phyloP scores from a whole-genome alignment of 2,113 vertebrate genomes.

The Thamnophis sirtalis region DNA sequence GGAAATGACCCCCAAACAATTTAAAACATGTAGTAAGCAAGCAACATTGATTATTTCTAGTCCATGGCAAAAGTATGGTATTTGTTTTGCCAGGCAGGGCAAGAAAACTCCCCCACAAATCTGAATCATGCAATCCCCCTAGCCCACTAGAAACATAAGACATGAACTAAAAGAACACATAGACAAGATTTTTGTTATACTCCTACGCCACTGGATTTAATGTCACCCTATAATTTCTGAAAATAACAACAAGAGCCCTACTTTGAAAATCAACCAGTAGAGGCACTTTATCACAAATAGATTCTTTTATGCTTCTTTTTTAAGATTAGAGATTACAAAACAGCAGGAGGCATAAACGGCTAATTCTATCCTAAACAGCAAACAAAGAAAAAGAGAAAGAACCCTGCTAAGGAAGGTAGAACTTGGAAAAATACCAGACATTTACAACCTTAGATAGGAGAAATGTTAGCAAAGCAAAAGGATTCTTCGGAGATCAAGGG shows the following conservation, averaged over 20 bases:
- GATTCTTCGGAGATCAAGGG: neutral
- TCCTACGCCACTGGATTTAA: neutral
- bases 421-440: slow-evolving; percentile 24
- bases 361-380: neutral
- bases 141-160: neutral
- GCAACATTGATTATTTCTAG: neutral
- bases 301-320: neutral
- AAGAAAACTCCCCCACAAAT: neutral
- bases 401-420: neutral
- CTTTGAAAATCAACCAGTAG: slow-evolving; percentile 43
- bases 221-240: neutral
- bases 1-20: neutral
- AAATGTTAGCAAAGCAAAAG: neutral
- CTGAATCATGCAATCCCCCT: neutral
- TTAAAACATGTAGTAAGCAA: neutral
- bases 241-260: neutral
- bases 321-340: slow-evolving; percentile 45
- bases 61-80: neutral
- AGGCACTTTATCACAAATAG: neutral
- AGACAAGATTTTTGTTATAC: slow-evolving; percentile 13
- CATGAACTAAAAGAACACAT: neutral
- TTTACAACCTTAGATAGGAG: slow-evolving; percentile 5
- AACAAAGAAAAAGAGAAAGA: neutral
- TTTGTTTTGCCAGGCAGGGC: neutral
- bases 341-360: slow-evolving; percentile 14